Percentiles rank a stretch among this genome's conserved stretches.
Evolutionary conservation across 2,113 vertebrate species (phyloP).

Genomic region (Rhinichthys klamathensis): DNA sequence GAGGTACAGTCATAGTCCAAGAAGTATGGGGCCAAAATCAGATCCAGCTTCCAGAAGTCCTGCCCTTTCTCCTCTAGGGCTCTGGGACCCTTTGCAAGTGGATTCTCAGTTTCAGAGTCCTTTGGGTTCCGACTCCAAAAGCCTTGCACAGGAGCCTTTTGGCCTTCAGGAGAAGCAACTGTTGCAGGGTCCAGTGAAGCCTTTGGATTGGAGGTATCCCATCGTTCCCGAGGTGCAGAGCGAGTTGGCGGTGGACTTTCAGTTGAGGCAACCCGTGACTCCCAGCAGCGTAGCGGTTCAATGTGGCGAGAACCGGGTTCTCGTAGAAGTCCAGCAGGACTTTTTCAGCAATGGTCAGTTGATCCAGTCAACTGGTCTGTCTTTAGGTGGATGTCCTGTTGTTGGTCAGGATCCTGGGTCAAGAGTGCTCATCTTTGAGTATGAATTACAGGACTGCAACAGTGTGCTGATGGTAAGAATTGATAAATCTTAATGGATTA

Average conservation of each 20-base stretch:
- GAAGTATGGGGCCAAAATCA: neutral
- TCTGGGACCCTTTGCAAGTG: neutral
- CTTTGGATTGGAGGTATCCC: conserved; percentile 59
- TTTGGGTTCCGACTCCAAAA: neutral
- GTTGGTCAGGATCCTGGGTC: conserved; percentile 28
- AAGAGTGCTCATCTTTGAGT: conserved; percentile 63
- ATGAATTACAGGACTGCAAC: conserved; percentile 63
- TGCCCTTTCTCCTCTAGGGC: neutral
- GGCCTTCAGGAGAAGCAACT: conserved; percentile 37
- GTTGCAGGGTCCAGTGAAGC: conserved; percentile 10
- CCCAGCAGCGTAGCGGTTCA: conserved; percentile 41
- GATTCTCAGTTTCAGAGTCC: too few species aligned
- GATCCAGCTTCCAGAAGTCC: neutral
- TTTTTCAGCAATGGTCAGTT: conserved; percentile 62
- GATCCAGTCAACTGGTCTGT: conserved; percentile 55
- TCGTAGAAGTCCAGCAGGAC: conserved; percentile 65
- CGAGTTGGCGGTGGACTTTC: conserved; percentile 32
- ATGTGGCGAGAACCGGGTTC: conserved; percentile 56
- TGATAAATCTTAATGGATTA: neutral
- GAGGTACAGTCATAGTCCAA: neutral
- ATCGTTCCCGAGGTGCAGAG: conserved; percentile 28
- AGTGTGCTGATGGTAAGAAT: conserved; percentile 63
- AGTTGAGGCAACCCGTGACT: conserved; percentile 34
- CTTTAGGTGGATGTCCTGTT: conserved; percentile 63
- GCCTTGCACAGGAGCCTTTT: neutral